phyloP scores from a whole-genome alignment of 2,113 vertebrate genomes.

The Scalopus aquaticus region DNA sequence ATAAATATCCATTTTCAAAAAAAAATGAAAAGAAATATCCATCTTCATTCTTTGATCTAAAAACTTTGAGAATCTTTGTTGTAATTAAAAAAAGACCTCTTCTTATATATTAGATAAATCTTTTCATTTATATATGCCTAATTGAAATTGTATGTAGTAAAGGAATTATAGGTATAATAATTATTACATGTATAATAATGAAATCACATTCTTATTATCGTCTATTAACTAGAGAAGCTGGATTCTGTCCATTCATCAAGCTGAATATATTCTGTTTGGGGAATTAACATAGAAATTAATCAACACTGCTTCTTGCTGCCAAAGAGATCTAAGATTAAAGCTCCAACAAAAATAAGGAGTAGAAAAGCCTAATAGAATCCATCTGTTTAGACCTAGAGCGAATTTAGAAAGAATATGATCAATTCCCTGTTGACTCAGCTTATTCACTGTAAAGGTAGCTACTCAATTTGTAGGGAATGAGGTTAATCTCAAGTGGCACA shows the following conservation, averaged over 20 bases:
- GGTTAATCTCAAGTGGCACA: background rate
- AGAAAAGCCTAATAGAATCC: background rate
- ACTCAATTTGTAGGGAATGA: background rate
- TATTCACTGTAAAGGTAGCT: background rate
- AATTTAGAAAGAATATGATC: background rate
- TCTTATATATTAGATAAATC: background rate
- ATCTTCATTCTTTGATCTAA: constrained; percentile 24
- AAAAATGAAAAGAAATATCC: background rate
- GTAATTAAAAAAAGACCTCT: constrained; percentile 17
- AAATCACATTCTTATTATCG: background rate
- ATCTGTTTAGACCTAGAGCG: background rate
- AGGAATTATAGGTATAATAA: no score
- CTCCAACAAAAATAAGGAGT: background rate
- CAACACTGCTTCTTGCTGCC: background rate
- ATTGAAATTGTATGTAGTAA: background rate
- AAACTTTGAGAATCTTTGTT: background rate
- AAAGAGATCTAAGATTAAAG: background rate
- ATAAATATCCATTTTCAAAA: background rate
- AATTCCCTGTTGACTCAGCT: background rate
- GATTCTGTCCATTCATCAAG: background rate
- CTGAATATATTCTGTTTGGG: background rate
- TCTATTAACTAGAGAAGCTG: background rate
- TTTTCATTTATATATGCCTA: background rate
- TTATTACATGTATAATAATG: background rate
- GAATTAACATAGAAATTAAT: background rate